A percentile compares a stretch with the other conserved stretches of the same genome.
Conservation (phyloP, 1,140 invertebrate genomes). For the Bursaphelenchus mucronatus region DNA sequence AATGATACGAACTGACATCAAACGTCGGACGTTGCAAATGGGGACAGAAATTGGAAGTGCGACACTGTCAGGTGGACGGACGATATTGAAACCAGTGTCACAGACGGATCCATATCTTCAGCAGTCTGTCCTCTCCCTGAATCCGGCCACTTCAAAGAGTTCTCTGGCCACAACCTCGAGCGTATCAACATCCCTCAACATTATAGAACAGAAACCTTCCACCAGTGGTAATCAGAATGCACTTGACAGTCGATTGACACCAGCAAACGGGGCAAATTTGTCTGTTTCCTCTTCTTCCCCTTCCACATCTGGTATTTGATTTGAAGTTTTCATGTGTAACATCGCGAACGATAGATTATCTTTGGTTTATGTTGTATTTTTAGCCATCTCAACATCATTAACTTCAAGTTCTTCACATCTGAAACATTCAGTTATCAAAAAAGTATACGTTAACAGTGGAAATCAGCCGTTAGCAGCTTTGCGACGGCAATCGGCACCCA, state of each 20-base stretch:
- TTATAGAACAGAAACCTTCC: background rate
- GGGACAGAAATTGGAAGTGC: constrained; percentile 1
- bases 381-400: too few relatives aligned
- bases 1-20: constrained; percentile 18
- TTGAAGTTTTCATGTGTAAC: too few relatives aligned
- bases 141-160: background rate
- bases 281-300: background rate
- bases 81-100: constrained; percentile 11
- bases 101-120: background rate
- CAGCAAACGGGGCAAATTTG: constrained; percentile 1
- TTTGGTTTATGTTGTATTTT: too few relatives aligned
- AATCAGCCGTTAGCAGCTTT: too few relatives aligned
- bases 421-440: too few relatives aligned
- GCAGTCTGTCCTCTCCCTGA: background rate
- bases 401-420: too few relatives aligned
- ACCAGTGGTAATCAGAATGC: background rate
- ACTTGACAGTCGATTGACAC: constrained; percentile 5
- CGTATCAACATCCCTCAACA: background rate
- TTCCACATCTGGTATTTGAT: too few relatives aligned
- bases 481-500: too few relatives aligned
- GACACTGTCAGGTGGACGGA: background rate
- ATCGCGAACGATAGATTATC: too few relatives aligned
- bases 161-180: background rate
- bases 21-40: constrained; percentile 15
- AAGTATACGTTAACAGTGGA: too few relatives aligned